phyloP scores from a whole-genome alignment of 1,140 invertebrate genomes.

The Melanaphis sacchari region DNA sequence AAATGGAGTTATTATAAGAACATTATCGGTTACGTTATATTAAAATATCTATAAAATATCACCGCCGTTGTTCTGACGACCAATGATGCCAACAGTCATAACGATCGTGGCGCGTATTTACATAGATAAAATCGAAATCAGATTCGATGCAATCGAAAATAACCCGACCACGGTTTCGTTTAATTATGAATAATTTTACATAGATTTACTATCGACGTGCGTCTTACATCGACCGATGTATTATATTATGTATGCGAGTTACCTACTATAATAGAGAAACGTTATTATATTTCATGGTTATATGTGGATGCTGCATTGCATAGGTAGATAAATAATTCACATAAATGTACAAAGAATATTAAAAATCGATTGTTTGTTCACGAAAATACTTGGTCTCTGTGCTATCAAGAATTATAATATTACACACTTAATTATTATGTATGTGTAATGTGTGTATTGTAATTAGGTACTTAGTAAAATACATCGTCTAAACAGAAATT shows the following conservation, averaged over 20 bases:
- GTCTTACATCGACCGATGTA: background rate
- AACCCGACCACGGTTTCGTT: background rate
- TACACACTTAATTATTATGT: background rate
- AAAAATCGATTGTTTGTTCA: background rate
- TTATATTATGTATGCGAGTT: background rate
- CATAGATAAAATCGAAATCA: constrained; percentile 45
- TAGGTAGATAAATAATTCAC: background rate
- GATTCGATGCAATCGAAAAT: constrained; percentile 33
- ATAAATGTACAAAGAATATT: background rate
- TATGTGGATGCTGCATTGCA: background rate
- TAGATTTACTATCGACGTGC: background rate
- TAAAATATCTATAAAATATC: background rate
- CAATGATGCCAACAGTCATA: background rate
- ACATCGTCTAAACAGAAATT: background rate
- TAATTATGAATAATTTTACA: constrained; percentile 54
- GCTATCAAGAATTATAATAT: background rate
- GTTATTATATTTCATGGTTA: background rate
- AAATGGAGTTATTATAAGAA: background rate
- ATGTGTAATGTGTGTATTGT: background rate
- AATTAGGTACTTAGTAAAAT: background rate
- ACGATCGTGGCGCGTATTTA: background rate
- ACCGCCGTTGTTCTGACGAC: background rate
- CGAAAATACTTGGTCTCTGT: background rate
- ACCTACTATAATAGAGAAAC: background rate
- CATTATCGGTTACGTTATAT: background rate